phyloP scores from a whole-genome alignment of 2,888 invertebrate genomes.

The Euzetes globulus region DNA sequence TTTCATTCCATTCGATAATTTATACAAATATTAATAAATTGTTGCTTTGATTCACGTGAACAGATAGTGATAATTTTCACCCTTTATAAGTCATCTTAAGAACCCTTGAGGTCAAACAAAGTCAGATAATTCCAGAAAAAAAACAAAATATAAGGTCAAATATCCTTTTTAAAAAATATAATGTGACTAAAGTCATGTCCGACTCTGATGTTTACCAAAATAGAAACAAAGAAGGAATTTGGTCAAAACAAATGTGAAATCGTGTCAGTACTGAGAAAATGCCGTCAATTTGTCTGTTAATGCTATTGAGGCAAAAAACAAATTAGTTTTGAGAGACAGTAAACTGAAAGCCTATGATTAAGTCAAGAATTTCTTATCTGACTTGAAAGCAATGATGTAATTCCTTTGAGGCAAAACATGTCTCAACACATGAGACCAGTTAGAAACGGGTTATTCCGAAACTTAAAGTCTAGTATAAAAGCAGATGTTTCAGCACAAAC shows the following conservation, averaged over 20 bases:
- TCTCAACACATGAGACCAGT: neutral
- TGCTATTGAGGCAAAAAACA: neutral
- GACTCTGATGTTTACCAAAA: neutral
- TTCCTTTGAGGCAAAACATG: neutral
- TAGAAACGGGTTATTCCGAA: neutral
- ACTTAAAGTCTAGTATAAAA: neutral
- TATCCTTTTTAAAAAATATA: neutral
- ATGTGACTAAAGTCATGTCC: neutral
- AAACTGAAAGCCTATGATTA: neutral
- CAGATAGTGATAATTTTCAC: no score
- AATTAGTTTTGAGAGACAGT: neutral
- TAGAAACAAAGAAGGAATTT: neutral
- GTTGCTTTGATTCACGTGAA: no score
- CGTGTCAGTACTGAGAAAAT: neutral
- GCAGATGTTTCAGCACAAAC: neutral
- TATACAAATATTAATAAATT: no score
- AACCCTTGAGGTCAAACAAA: no score
- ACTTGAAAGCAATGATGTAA: neutral
- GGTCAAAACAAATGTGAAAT: neutral
- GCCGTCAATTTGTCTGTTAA: neutral
- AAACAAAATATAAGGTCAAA: neutral
- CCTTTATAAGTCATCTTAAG: no score
- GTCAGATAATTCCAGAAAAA: no score
- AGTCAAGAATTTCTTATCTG: neutral
- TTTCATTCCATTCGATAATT: no score